Evolutionary conservation across 2,888 invertebrate genomes (phyloP).

Genomic region (Hydriomena furcata): DNA sequence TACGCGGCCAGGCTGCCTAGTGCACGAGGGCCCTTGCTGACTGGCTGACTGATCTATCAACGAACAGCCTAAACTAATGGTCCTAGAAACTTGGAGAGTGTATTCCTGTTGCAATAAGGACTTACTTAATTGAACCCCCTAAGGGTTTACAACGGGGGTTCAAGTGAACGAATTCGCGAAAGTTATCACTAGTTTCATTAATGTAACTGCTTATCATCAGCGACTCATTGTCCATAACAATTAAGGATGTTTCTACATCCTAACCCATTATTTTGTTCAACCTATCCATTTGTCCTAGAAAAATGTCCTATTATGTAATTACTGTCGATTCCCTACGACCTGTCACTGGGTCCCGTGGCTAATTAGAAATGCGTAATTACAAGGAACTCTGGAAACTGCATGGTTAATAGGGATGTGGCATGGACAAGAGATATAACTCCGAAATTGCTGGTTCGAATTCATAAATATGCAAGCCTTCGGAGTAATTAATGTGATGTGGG

Average conservation of each 20-base stretch:
- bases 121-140: not conserved
- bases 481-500: too few relatives aligned
- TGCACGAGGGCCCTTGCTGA: too few relatives aligned
- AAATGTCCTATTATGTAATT: slow-evolving; percentile 19
- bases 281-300: not conserved
- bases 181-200: too few relatives aligned
- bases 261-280: slow-evolving; percentile 1
- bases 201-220: not conserved
- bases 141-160: not conserved
- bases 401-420: slow-evolving; percentile 9
- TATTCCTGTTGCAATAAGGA: too few relatives aligned
- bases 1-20: too few relatives aligned
- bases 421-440: not conserved
- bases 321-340: slow-evolving; percentile 21
- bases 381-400: slow-evolving; percentile 8
- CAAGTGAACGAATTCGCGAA: too few relatives aligned
- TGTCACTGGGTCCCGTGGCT: slow-evolving; percentile 21
- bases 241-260: not conserved
- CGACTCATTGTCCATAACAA: not conserved
- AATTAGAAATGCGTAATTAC: slow-evolving; percentile 27
- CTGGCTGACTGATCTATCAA: too few relatives aligned
- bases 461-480: too few relatives aligned
- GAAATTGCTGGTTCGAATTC: too few relatives aligned
- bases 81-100: too few relatives aligned
- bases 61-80: too few relatives aligned